Conservation (phyloP, 2,113 vertebrate species). For the Silurus asotus region DNA sequence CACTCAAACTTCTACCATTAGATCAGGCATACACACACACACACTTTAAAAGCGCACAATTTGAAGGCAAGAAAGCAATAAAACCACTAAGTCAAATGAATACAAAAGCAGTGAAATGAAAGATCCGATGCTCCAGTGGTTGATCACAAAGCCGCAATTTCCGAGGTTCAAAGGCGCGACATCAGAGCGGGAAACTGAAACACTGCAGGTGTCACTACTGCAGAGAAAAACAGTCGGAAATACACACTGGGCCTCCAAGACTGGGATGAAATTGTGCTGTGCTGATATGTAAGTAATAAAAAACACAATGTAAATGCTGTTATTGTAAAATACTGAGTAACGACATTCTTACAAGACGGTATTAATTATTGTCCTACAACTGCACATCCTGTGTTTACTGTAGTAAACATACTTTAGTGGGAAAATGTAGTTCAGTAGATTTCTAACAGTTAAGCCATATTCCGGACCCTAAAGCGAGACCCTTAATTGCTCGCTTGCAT, state of each 20-base stretch:
- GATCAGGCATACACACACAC: neutral
- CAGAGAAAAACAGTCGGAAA: neutral
- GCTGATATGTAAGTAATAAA: neutral
- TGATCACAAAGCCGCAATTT: neutral
- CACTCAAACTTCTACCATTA: neutral
- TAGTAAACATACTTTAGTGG: too few relatives aligned
- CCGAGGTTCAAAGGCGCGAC: neutral
- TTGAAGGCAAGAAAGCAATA: neutral
- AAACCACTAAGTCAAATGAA: neutral
- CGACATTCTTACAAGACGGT: neutral
- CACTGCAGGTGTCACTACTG: neutral
- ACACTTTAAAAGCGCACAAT: neutral
- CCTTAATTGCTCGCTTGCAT: too few relatives aligned
- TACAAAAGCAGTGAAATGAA: slow-evolving; percentile 1
- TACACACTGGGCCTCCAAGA: neutral
- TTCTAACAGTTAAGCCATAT: too few relatives aligned
- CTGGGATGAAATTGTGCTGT: neutral
- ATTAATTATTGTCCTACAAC: neutral
- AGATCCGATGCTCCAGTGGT: neutral
- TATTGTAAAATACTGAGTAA: neutral
- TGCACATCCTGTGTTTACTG: neutral
- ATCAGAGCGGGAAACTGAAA: neutral
- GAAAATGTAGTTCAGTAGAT: too few relatives aligned
- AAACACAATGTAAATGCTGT: neutral
- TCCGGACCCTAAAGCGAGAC: too few relatives aligned